These are phyloP conservation scores for Xerus rutilus DNA, from an alignment of 2,797 vertebrate genomes.

Conservation along the genomic window DNA sequence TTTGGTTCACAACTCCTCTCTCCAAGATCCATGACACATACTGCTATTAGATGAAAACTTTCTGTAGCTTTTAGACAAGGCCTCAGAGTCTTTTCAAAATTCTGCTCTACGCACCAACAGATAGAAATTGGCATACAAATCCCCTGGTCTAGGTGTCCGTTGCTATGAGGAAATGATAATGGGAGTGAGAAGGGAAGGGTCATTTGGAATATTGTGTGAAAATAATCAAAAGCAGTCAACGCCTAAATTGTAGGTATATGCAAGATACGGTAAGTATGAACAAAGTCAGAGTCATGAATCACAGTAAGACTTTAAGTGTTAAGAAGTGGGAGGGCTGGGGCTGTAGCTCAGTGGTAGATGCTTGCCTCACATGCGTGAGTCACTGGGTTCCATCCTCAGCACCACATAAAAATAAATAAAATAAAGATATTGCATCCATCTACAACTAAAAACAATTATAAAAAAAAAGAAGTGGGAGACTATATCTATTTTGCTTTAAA, in stretches of 20 bases:
- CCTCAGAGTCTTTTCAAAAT: constrained; percentile 27
- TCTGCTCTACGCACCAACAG: background rate
- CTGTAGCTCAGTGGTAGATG: too few species aligned
- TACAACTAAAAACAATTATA: too few species aligned
- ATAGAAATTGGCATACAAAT: background rate
- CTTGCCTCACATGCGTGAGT: too few species aligned
- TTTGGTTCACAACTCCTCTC: background rate
- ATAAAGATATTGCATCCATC: too few species aligned
- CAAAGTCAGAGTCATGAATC: background rate
- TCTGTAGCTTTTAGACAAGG: background rate
- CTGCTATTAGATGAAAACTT: background rate
- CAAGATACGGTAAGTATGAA: background rate
- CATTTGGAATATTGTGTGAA: background rate
- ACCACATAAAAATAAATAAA: too few species aligned
- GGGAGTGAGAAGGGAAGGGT: background rate
- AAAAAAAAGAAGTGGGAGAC: background rate
- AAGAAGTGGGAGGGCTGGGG: background rate
- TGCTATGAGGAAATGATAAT: background rate
- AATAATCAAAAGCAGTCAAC: background rate
- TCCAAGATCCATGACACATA: background rate
- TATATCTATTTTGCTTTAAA: background rate
- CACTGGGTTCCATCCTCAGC: too few species aligned
- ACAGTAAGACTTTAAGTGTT: background rate
- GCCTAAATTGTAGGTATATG: background rate
- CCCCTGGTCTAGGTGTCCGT: background rate